These are phyloP conservation scores for Drosophila pseudoananassae DNA, from an alignment of 1,140 invertebrate species.

Conservation along the genomic window DNA sequence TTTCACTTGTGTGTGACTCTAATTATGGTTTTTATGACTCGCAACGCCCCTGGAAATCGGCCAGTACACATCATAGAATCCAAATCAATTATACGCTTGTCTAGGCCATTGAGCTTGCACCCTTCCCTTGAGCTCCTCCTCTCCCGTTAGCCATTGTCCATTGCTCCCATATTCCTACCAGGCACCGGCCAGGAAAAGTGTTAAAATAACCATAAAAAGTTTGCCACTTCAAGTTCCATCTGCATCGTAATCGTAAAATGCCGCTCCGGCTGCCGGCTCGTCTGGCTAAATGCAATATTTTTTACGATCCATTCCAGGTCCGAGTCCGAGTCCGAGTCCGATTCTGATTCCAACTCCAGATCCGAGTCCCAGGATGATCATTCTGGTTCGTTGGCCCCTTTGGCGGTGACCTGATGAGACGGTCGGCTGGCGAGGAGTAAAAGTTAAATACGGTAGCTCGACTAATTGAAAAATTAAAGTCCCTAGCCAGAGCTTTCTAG, in stretches of 20 bases:
- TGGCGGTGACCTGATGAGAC: slow-evolving; percentile 17
- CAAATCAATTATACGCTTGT: slow-evolving; percentile 77
- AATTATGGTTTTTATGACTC: slow-evolving; percentile 62
- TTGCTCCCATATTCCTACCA: slow-evolving; percentile 27
- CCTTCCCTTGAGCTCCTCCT: neutral
- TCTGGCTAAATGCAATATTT: slow-evolving; percentile 71
- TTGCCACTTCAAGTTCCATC: slow-evolving; percentile 25
- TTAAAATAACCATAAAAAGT: slow-evolving; percentile 74
- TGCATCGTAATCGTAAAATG: slow-evolving; percentile 56
- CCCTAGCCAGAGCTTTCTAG: slow-evolving; percentile 19
- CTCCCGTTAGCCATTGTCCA: neutral
- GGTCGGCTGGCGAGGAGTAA: slow-evolving; percentile 19
- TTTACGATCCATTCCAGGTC: slow-evolving; percentile 51
- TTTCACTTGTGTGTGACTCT: slow-evolving; percentile 31
- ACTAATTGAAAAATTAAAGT: slow-evolving; percentile 83
- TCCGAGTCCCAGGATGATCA: slow-evolving; percentile 19
- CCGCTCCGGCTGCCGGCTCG: slow-evolving; percentile 26
- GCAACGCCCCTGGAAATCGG: slow-evolving; percentile 53
- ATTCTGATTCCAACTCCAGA: slow-evolving; percentile 2
- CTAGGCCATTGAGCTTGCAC: slow-evolving; percentile 47
- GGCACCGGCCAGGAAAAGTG: slow-evolving; percentile 50
- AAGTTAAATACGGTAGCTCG: slow-evolving; percentile 77
- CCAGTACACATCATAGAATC: slow-evolving; percentile 64
- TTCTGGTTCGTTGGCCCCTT: slow-evolving; percentile 52
- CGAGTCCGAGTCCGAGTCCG: slow-evolving; percentile 5